A percentile compares a stretch with the other conserved stretches of the same genome.
Conservation (phyloP, 2,888 invertebrate species). For the Tricholauxania praeusta region DNA sequence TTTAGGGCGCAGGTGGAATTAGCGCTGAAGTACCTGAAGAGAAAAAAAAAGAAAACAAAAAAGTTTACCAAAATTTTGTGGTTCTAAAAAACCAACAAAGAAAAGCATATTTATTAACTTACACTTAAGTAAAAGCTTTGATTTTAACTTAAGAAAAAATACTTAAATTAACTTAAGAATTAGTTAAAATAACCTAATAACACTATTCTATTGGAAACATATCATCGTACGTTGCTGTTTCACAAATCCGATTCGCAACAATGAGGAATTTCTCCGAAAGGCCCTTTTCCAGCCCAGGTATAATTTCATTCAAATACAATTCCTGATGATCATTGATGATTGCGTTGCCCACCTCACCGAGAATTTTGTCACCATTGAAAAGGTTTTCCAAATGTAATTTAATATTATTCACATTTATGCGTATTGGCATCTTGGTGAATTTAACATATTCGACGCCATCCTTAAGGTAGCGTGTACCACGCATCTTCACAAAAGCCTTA, state of each 20-base stretch:
- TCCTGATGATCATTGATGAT: slow-evolving; percentile 66
- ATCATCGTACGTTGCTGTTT: slow-evolving; percentile 66
- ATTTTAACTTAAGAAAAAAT: too few species aligned
- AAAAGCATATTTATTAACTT: too few species aligned
- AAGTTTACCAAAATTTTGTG: too few species aligned
- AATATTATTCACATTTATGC: slow-evolving; percentile 61
- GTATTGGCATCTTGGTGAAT: slow-evolving; percentile 63
- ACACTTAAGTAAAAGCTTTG: too few species aligned
- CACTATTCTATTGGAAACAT: slow-evolving; percentile 62
- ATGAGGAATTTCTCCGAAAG: slow-evolving; percentile 64
- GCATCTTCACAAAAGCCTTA: slow-evolving; percentile 64
- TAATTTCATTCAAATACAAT: slow-evolving; percentile 64
- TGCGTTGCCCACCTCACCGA: slow-evolving; percentile 65
- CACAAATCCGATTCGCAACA: slow-evolving; percentile 65
- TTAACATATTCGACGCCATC: slow-evolving; percentile 63
- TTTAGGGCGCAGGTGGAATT: too few species aligned
- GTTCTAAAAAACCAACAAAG: too few species aligned
- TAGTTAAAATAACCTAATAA: too few species aligned
- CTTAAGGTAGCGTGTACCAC: slow-evolving; percentile 58
- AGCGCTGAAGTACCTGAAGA: too few species aligned
- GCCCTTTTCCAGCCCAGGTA: slow-evolving; percentile 65
- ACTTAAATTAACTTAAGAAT: background rate
- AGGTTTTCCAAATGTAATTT: slow-evolving; percentile 64
- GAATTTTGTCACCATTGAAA: slow-evolving; percentile 64
- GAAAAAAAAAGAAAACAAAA: too few species aligned